Evolutionary conservation across 2,888 invertebrate species (phyloP).

Genomic region (Stenolophus ochropezus): DNA sequence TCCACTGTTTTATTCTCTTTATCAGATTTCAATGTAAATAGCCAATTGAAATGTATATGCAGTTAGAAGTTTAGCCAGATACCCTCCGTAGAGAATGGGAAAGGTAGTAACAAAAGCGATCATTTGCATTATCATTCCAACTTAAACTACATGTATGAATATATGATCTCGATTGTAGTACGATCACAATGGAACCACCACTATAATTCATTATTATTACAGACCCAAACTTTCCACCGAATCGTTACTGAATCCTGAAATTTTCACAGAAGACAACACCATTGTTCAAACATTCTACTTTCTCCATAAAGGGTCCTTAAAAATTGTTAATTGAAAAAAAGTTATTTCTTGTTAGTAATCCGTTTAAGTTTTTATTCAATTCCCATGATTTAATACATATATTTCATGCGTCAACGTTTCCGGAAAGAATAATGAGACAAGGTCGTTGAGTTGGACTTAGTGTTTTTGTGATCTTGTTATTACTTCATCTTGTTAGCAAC

Average conservation of each 20-base stretch:
- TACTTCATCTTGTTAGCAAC: neutral
- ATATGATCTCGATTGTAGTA: slow-evolving; percentile 16
- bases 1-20: neutral
- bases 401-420: neutral
- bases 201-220: slow-evolving; percentile 11
- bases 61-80: slow-evolving; percentile 30
- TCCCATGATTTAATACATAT: neutral
- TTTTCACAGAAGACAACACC: neutral
- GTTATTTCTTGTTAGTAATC: neutral
- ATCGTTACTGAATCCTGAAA: neutral
- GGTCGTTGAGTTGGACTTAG: neutral
- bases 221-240: neutral
- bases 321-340: neutral
- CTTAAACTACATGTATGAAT: slow-evolving; percentile 41
- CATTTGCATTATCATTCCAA: slow-evolving; percentile 42
- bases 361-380: neutral
- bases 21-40: slow-evolving; percentile 47
- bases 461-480: neutral
- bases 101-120: slow-evolving; percentile 42
- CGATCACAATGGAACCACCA: slow-evolving; percentile 18
- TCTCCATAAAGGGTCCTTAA: neutral
- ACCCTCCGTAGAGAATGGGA: slow-evolving; percentile 5
- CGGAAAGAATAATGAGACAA: slow-evolving; percentile 7
- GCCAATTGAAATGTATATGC: slow-evolving; percentile 36
- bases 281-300: neutral